Conservation (phyloP, 2,888 invertebrate genomes). For the Lasioglossum malachurum region DNA sequence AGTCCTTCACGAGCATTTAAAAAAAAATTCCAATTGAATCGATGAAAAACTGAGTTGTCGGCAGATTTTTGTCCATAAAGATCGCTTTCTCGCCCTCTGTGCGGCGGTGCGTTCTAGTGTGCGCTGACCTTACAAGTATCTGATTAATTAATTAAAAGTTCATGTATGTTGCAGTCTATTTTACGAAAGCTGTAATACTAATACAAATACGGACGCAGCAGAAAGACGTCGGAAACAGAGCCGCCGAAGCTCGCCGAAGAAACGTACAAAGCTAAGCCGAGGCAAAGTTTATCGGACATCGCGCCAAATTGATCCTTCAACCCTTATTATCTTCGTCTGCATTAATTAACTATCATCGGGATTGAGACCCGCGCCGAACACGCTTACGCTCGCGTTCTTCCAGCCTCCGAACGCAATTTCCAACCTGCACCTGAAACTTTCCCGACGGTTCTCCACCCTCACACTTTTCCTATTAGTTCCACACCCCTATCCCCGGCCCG, state of each 20-base stretch:
- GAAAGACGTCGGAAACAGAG: not conserved
- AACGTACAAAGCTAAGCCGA: not conserved
- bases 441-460: not conserved
- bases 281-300: not conserved
- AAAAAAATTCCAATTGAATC: no score
- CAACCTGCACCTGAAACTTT: not conserved
- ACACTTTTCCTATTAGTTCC: not conserved
- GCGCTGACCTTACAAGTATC: not conserved
- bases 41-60: no score
- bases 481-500: not conserved
- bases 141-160: not conserved
- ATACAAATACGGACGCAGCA: not conserved
- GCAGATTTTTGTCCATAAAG: no score
- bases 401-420: slow-evolving; percentile 1
- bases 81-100: no score
- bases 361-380: not conserved
- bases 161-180: not conserved
- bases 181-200: no score
- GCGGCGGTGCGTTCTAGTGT: no score
- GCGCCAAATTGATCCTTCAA: slow-evolving; percentile 5
- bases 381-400: not conserved
- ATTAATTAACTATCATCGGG: slow-evolving; percentile 10
- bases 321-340: not conserved
- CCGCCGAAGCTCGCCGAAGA: not conserved
- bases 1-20: no score